A percentile compares a stretch with the other conserved stretches of the same genome.
Conservation (phyloP, 1,140 invertebrate genomes). For the Glossosoma conforme region DNA sequence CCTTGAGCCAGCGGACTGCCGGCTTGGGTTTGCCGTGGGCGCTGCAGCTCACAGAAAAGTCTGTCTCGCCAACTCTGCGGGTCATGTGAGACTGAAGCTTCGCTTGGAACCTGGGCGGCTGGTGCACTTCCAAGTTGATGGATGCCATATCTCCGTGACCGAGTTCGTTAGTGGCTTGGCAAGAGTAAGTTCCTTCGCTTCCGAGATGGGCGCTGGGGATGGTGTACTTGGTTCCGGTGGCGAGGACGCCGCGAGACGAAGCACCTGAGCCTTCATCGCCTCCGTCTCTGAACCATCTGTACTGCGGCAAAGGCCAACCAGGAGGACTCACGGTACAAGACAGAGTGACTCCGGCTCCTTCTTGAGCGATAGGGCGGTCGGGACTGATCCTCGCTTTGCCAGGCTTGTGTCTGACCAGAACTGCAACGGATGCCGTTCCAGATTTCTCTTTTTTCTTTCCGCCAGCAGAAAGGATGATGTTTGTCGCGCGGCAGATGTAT, state of each 20-base stretch:
- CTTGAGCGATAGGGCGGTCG: slow-evolving; percentile 76
- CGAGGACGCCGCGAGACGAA: slow-evolving; percentile 61
- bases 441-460: slow-evolving; percentile 63
- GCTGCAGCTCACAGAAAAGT: slow-evolving; percentile 75
- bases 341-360: slow-evolving; percentile 76
- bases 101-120: slow-evolving; percentile 75
- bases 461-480: slow-evolving; percentile 68
- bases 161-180: slow-evolving; percentile 83
- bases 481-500: slow-evolving; percentile 81
- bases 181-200: slow-evolving; percentile 84
- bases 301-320: slow-evolving; percentile 83
- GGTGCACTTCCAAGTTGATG: slow-evolving; percentile 78
- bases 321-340: slow-evolving; percentile 81
- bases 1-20: slow-evolving; percentile 79
- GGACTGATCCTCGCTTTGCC: slow-evolving; percentile 79
- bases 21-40: slow-evolving; percentile 85
- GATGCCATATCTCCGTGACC: slow-evolving; percentile 79
- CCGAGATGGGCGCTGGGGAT: slow-evolving; percentile 77
- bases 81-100: slow-evolving; percentile 81
- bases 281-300: slow-evolving; percentile 79
- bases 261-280: slow-evolving; percentile 52
- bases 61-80: slow-evolving; percentile 71
- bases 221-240: slow-evolving; percentile 75
- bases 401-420: slow-evolving; percentile 83
- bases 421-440: slow-evolving; percentile 68